Evolutionary conservation across 2,113 vertebrate species (phyloP).

Genomic region (Nerophis ophidion): DNA sequence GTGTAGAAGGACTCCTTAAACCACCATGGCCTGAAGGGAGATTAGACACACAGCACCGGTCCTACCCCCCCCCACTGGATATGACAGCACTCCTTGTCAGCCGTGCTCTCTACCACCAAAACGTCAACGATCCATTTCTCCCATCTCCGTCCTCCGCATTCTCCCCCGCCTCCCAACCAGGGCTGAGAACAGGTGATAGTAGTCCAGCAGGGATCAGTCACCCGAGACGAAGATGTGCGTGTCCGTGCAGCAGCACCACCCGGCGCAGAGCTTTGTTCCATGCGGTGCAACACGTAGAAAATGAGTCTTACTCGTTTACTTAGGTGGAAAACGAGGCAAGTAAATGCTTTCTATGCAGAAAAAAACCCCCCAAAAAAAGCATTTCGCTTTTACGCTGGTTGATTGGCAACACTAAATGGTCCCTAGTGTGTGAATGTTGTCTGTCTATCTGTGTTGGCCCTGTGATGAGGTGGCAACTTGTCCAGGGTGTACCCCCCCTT

Average conservation of each 20-base stretch:
- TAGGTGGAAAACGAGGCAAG: conserved; percentile 20
- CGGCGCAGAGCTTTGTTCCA: too few species aligned
- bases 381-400: too few species aligned
- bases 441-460: too few species aligned
- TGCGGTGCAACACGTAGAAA: too few species aligned
- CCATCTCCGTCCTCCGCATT: conserved; percentile 23
- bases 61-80: conserved; percentile 17
- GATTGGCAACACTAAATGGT: too few species aligned
- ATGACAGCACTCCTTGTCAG: conserved; percentile 7
- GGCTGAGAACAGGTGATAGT: conserved; percentile 55
- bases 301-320: conserved; percentile 1
- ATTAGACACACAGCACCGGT: conserved; percentile 55
- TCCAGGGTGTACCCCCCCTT: too few species aligned
- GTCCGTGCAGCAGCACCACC: conserved; percentile 16
- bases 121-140: conserved; percentile 13
- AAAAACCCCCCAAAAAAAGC: too few species aligned
- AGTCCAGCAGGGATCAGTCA: conserved; percentile 33
- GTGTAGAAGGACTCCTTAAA: conserved; percentile 42
- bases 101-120: conserved; percentile 14
- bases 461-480: too few species aligned
- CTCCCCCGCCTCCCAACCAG: conserved; percentile 29
- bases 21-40: conserved; percentile 44
- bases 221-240: conserved; percentile 39
- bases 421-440: too few species aligned
- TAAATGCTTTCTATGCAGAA: neutral